Evolutionary conservation across 2,113 vertebrate genomes (phyloP), one percentile per base, ranked within the genome.

Genomic region (Bagarius yarrelli): DNA sequence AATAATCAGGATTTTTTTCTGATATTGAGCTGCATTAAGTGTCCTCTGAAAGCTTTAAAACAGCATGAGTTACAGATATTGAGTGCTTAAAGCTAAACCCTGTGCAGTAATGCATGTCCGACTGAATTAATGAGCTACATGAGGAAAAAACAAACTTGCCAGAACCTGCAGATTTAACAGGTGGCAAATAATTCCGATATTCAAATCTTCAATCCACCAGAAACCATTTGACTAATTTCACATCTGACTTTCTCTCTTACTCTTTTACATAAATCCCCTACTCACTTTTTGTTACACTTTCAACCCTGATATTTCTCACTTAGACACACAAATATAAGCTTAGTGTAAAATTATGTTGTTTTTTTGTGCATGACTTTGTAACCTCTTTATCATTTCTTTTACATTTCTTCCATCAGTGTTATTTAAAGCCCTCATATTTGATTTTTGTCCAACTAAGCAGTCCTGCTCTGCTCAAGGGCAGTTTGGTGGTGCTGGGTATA

Each of bases 231-330:
- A 71, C 25, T 55, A 13, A 18, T 73, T 60, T 59, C 59, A 73
- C 52, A 73, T 81, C 74, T 78, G 81, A 84, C 73, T 66, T 66
- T 19, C 34, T 25, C 56, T 85, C 84, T 34, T 21, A 1, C 9
- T 25, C 52, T 55, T 16, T 21, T 21, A n/a, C 36, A 40, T 8
- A 40, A 40, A 40, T 40, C 36, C 36, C 8, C 36, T 8, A 40
- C 36, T 40, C 36, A 40, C 36, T 40, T 40, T 40, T 40, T 40
- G n/a, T n/a, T n/a, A n/a, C 36, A 40, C 36, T 8, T 40, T 40
- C 36, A 40, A 40, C 36, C 36, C 36, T 8, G 8, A 3, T 57
- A 4, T 3, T 19, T 57, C 56, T 75, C 23, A 27, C 53, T 14
- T 50, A 69, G 57, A 60, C 36, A 21, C 2, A 78, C 18, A 79